phyloP scores from a whole-genome alignment of 2,113 vertebrate species.

The Origma solitaria region DNA sequence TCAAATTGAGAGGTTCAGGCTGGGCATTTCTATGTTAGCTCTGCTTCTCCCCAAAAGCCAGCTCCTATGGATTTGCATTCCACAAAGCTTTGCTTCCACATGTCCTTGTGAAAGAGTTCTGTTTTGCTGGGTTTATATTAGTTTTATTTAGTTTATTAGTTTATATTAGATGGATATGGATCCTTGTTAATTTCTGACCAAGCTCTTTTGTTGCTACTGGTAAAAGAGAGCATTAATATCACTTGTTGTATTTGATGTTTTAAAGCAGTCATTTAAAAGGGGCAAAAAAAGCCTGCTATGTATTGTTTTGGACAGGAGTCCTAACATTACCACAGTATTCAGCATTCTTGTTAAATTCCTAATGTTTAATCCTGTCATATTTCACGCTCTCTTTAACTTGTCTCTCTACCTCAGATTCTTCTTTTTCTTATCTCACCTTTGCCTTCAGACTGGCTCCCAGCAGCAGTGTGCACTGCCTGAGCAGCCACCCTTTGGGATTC shows the following conservation, averaged over 20 bases:
- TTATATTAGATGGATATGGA: background rate
- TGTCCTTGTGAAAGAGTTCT: background rate
- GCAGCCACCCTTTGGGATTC: background rate
- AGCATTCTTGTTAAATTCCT: background rate
- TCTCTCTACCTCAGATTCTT: background rate
- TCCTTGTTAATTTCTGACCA: background rate
- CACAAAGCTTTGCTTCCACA: background rate
- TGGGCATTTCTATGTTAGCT: background rate
- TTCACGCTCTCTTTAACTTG: background rate
- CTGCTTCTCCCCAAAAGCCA: background rate
- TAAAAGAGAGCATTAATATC: background rate
- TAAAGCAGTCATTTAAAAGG: background rate
- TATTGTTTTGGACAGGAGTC: background rate
- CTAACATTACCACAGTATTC: background rate
- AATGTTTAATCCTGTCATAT: background rate
- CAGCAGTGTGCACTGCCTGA: background rate
- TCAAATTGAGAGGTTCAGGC: background rate
- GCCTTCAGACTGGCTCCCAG: background rate
- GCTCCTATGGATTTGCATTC: background rate
- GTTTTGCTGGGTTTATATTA: background rate
- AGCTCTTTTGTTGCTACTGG: background rate
- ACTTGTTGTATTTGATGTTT: background rate
- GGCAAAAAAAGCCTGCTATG: background rate
- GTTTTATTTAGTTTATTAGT: no score
- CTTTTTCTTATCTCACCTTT: background rate